Evolutionary conservation across 2,113 vertebrate species (phyloP).

Genomic region (Delphinapterus leucas): DNA sequence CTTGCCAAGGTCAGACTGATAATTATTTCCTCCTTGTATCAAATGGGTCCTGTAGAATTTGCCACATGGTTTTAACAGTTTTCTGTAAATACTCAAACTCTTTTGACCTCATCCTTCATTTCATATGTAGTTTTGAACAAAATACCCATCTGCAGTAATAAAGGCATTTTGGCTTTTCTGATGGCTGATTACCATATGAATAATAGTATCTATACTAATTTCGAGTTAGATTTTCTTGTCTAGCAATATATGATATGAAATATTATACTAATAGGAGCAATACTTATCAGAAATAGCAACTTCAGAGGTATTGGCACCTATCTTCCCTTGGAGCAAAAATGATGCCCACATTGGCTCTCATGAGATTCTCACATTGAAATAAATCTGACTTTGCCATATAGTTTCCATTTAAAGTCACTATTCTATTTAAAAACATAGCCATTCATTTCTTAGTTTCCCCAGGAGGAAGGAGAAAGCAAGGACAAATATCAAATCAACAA

Average conservation of each 20-base stretch:
- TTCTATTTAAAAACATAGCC: constrained; percentile 15
- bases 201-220: neutral
- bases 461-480: constrained; percentile 17
- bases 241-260: neutral
- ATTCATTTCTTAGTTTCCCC: constrained; percentile 34
- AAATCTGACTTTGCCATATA: neutral
- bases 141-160: neutral
- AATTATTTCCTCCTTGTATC: neutral
- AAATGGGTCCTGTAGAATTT: neutral
- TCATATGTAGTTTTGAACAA: neutral
- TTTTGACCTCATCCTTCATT: neutral
- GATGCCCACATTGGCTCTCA: neutral
- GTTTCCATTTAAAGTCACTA: neutral
- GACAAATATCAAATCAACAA: constrained; percentile 27
- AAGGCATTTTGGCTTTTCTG: neutral
- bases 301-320: neutral
- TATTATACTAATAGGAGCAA: neutral
- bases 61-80: neutral
- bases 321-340: neutral
- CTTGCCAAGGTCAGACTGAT: neutral
- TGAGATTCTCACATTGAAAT: neutral
- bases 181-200: neutral
- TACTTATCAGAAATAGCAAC: neutral
- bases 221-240: neutral
- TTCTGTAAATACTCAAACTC: neutral